phyloP scores from a whole-genome alignment of 2,113 vertebrate species.

The Lipophrys pholis region DNA sequence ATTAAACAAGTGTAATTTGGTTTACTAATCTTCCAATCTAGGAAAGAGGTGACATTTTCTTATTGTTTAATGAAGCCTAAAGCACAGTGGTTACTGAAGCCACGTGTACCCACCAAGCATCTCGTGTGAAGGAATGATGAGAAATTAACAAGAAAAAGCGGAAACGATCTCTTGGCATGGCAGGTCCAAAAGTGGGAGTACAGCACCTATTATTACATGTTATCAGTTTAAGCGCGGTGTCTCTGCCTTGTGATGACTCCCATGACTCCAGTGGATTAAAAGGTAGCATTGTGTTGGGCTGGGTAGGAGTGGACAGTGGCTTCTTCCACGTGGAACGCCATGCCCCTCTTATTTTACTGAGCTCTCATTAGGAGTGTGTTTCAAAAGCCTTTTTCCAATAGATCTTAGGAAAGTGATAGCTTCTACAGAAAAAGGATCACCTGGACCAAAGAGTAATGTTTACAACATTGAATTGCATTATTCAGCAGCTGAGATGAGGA shows the following conservation, averaged over 20 bases:
- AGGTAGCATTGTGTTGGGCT: conserved; percentile 63
- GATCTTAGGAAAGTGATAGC: no score
- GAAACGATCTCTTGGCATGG: conserved; percentile 51
- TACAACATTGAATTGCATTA: no score
- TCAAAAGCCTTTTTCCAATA: no score
- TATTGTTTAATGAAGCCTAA: background rate
- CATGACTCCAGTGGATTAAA: conserved; percentile 70
- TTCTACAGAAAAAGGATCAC: no score
- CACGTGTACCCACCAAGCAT: no score
- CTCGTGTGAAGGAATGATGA: no score
- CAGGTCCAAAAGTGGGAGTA: conserved; percentile 48
- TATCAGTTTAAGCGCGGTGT: conserved; percentile 43
- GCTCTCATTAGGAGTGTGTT: no score
- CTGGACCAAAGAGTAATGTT: no score
- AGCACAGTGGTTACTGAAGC: background rate
- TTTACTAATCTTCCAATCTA: background rate
- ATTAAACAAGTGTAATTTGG: background rate
- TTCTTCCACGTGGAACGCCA: conserved; percentile 33
- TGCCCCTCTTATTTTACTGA: conserved; percentile 11
- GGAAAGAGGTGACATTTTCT: background rate
- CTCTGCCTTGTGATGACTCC: conserved; percentile 65
- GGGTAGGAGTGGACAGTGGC: conserved; percentile 35
- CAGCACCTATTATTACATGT: conserved; percentile 57
- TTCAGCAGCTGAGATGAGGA: no score
- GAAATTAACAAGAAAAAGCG: conserved; percentile 25